Percentiles rank a stretch among this genome's conserved stretches.
Conservation (phyloP, 2,888 invertebrate genomes). For the Lycia hirtaria region DNA sequence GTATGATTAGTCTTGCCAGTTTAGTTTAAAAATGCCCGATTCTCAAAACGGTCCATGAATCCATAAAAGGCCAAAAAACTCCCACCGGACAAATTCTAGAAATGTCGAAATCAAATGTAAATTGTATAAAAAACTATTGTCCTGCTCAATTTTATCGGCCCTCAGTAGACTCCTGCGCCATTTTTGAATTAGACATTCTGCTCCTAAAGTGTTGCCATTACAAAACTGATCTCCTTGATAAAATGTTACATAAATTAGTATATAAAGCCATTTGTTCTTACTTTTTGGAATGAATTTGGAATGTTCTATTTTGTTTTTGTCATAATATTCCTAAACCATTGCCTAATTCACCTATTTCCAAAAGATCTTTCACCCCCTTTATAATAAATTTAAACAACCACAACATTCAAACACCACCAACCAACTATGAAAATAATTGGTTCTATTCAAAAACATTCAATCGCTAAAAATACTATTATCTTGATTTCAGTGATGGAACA, state of each 20-base stretch:
- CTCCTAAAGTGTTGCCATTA: too few species aligned
- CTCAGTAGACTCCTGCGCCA: too few species aligned
- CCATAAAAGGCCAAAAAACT: too few species aligned
- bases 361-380: slow-evolving; percentile 42
- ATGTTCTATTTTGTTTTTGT: slow-evolving; percentile 13
- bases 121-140: too few species aligned
- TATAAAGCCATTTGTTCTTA: neutral
- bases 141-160: too few species aligned
- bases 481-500: too few species aligned
- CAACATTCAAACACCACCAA: slow-evolving; percentile 39
- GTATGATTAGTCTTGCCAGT: slow-evolving; percentile 1
- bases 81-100: too few species aligned
- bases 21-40: too few species aligned
- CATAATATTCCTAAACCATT: slow-evolving; percentile 5
- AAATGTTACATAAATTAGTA: neutral
- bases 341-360: neutral
- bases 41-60: too few species aligned
- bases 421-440: slow-evolving; percentile 24
- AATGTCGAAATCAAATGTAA: too few species aligned
- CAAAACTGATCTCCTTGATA: neutral
- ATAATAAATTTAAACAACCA: slow-evolving; percentile 40
- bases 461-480: too few species aligned
- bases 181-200: too few species aligned
- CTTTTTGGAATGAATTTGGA: slow-evolving; percentile 27
- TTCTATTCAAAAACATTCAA: neutral